Evolutionary conservation across 2,888 invertebrate genomes (phyloP).

Genomic region (Aphodius sticticus): DNA sequence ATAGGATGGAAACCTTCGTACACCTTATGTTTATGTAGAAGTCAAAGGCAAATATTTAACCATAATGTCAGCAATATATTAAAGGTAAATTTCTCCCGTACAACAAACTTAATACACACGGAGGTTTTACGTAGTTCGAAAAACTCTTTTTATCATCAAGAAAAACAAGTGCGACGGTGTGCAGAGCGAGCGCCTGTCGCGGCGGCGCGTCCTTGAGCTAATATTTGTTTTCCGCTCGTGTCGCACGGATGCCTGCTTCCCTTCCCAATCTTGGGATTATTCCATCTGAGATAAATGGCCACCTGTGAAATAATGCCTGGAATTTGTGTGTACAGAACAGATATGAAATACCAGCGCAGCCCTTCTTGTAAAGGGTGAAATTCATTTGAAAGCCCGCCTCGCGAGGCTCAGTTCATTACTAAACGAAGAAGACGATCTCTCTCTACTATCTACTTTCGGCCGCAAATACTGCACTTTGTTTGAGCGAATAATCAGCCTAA

Average conservation of each 20-base stretch:
- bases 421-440: too few relatives aligned
- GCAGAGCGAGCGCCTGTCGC: neutral
- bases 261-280: neutral
- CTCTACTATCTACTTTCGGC: too few relatives aligned
- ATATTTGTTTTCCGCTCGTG: neutral
- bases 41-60: too few relatives aligned
- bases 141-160: neutral
- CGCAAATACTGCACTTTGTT: too few relatives aligned
- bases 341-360: neutral
- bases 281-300: neutral
- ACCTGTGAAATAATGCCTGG: neutral
- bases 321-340: neutral
- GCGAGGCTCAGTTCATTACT: too few relatives aligned
- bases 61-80: too few relatives aligned
- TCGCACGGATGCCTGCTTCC: neutral
- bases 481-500: too few relatives aligned
- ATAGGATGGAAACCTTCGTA: too few relatives aligned
- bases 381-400: too few relatives aligned
- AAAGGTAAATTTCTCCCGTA: neutral
- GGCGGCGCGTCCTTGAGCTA: neutral
- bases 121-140: neutral
- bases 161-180: neutral
- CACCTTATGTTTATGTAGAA: too few relatives aligned
- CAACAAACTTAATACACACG: neutral
- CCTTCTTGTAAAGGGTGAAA: too few relatives aligned